Percentiles rank a stretch among this genome's conserved stretches.
Conservation (phyloP, 2,113 vertebrate genomes). For the Plotosus lineatus region DNA sequence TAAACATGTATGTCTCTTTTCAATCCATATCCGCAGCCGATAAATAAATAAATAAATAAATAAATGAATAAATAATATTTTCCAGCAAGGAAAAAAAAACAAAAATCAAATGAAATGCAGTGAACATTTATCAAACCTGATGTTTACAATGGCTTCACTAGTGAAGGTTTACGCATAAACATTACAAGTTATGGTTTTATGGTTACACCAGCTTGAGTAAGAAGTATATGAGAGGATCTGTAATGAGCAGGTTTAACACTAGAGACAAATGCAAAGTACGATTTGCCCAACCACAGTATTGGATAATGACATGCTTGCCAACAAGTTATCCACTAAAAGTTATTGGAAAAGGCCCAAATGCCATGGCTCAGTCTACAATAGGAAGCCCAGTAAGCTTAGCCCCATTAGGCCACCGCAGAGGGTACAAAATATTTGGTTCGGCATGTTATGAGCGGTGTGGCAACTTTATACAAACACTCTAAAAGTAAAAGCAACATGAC, state of each 20-base stretch:
- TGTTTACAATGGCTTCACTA: constrained; percentile 62
- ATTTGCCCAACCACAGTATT: constrained; percentile 71
- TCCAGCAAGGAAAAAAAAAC: constrained; percentile 68
- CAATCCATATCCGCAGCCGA: not conserved
- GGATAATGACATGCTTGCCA: constrained; percentile 74
- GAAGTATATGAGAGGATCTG: constrained; percentile 72
- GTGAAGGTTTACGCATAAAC: constrained; percentile 77
- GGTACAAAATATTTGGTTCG: constrained; percentile 7
- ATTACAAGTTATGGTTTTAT: constrained; percentile 77
- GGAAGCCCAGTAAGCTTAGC: constrained; percentile 44
- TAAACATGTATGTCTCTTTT: constrained; percentile 7
- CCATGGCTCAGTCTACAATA: constrained; percentile 51
- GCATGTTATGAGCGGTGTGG: constrained; percentile 51
- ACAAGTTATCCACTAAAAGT: constrained; percentile 60
- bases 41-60: not conserved
- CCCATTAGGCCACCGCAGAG: constrained; percentile 43
- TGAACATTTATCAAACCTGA: constrained; percentile 70
- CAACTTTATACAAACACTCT: constrained; percentile 60
- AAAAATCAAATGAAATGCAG: constrained; percentile 65
- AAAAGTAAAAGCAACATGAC: constrained; percentile 59
- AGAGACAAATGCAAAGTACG: constrained; percentile 75
- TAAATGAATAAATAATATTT: constrained; percentile 59
- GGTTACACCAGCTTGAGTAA: constrained; percentile 71
- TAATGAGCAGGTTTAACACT: constrained; percentile 75
- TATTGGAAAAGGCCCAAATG: constrained; percentile 62